Conservation (phyloP, 2,797 vertebrate genomes). For the Iguana delicatissima region DNA sequence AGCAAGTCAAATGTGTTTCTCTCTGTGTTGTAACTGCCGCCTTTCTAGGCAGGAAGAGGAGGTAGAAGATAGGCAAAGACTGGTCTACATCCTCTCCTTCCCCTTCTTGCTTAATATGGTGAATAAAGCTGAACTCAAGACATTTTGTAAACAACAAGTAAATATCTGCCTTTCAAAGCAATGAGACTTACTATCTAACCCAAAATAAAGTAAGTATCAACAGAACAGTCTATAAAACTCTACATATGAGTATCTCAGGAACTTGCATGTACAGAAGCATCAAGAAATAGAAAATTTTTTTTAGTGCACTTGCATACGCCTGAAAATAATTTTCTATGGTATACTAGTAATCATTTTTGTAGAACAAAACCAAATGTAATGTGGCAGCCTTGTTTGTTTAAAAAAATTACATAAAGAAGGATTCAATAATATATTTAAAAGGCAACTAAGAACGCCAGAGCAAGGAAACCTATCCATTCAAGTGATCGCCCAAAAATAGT, state of each 20-base stretch:
- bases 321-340: background rate
- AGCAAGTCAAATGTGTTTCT: conserved; percentile 12
- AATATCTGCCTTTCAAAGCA: background rate
- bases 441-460: too few species aligned
- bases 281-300: background rate
- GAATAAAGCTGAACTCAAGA: background rate
- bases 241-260: background rate
- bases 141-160: background rate
- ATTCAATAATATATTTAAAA: too few species aligned
- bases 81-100: background rate
- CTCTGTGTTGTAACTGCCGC: background rate
- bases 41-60: conserved; percentile 17
- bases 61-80: background rate
- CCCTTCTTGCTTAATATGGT: background rate
- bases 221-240: background rate
- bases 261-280: background rate
- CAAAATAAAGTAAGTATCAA: background rate
- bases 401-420: background rate
- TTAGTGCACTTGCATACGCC: background rate
- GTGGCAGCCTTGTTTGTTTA: background rate
- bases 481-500: background rate
- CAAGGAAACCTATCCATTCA: too few species aligned
- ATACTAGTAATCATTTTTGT: background rate
- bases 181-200: background rate
- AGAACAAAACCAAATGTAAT: background rate